Evolutionary conservation across 2,888 invertebrate species (phyloP).

Genomic region (Zelleria hepariella): DNA sequence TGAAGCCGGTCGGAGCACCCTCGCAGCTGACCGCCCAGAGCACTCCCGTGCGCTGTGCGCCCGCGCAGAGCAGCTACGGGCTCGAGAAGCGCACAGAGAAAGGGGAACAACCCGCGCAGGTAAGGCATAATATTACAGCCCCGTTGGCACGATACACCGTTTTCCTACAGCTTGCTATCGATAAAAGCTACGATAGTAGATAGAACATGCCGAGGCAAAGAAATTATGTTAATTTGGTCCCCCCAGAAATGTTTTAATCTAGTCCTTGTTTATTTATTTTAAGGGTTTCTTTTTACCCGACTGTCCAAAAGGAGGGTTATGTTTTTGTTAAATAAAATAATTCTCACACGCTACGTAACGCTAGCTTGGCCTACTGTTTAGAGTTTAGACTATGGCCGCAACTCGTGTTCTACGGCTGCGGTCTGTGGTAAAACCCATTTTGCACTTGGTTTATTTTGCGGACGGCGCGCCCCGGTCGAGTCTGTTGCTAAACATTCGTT

Average conservation of each 20-base stretch:
- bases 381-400: background rate
- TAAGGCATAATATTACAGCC: constrained; percentile 18
- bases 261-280: too few relatives aligned
- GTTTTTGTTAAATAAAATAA: background rate
- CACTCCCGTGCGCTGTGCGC: constrained; percentile 74
- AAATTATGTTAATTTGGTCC: too few relatives aligned
- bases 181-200: too few relatives aligned
- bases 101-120: constrained; percentile 60
- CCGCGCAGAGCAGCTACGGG: constrained; percentile 72
- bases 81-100: constrained; percentile 59
- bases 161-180: too few relatives aligned
- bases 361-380: background rate
- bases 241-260: too few relatives aligned
- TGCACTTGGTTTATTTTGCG: background rate
- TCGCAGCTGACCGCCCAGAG: constrained; percentile 73
- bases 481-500: too few relatives aligned
- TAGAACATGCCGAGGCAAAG: too few relatives aligned
- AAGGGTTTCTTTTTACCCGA: too few relatives aligned
- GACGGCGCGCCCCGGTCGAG: too few relatives aligned
- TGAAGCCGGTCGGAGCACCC: constrained; percentile 65
- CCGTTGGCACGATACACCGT: too few relatives aligned
- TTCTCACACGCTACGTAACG: background rate
- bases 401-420: too few relatives aligned
- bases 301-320: too few relatives aligned
- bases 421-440: background rate